These are phyloP conservation scores for Blera fallax DNA, from an alignment of 2,888 invertebrate species.

Conservation along the genomic window DNA sequence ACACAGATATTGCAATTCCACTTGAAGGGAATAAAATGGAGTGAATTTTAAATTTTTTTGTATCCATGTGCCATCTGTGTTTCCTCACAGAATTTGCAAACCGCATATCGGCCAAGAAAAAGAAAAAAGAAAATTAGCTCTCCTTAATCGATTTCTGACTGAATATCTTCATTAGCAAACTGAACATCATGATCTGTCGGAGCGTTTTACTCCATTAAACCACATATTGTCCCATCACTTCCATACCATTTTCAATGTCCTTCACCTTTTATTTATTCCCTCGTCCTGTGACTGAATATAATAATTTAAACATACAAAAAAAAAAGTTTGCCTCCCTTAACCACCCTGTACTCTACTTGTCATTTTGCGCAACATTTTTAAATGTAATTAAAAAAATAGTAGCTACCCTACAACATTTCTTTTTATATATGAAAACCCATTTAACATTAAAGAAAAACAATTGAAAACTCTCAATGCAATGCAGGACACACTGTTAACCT, in stretches of 20 bases:
- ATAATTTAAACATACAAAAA: neutral
- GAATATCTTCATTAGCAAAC: no score
- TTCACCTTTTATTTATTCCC: no score
- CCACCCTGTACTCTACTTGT: neutral
- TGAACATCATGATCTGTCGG: no score
- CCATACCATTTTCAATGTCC: no score
- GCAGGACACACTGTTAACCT: conserved; percentile 69
- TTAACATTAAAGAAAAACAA: conserved; percentile 13
- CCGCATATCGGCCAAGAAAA: no score
- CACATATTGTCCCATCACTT: no score
- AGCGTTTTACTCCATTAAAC: no score
- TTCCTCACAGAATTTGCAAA: neutral
- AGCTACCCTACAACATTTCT: conserved; percentile 25
- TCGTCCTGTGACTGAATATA: no score
- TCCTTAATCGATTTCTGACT: no score
- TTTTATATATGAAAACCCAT: neutral
- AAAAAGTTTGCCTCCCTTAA: no score
- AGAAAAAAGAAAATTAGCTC: no score
- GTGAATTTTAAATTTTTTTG: neutral
- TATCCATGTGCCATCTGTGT: neutral
- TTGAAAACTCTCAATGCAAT: conserved; percentile 59
- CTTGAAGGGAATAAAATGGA: neutral
- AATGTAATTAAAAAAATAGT: conserved; percentile 1
- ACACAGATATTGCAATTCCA: neutral
- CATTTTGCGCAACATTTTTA: conserved; percentile 6